Conservation (phyloP, 2,888 invertebrate species). For the Sinohyriopsis cumingii region DNA sequence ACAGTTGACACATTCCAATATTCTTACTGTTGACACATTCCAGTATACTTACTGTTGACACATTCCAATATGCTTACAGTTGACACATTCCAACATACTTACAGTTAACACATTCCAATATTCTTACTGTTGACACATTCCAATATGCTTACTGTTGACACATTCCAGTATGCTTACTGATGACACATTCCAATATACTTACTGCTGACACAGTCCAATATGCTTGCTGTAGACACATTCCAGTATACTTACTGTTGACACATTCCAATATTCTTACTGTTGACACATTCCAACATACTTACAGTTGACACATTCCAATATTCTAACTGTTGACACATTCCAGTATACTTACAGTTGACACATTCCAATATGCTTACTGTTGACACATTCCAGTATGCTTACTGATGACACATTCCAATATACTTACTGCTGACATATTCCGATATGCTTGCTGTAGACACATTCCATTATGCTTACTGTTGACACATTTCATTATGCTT, state of each 20-base stretch:
- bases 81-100: background rate
- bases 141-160: background rate
- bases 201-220: no score
- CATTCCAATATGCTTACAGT: no score
- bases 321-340: background rate
- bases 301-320: slow-evolving; percentile 1
- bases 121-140: background rate
- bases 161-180: background rate
- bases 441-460: no score
- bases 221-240: background rate
- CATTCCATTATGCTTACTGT: no score
- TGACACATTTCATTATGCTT: background rate
- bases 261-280: background rate
- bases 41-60: slow-evolving; percentile 1
- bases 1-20: background rate
- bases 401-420: background rate
- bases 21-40: background rate
- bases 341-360: background rate
- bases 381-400: background rate
- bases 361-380: background rate
- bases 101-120: background rate
- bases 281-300: background rate
- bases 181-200: background rate
- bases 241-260: background rate
- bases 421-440: no score